Conservation (phyloP, 2,888 invertebrate genomes). For the Antheraea yamamai region DNA sequence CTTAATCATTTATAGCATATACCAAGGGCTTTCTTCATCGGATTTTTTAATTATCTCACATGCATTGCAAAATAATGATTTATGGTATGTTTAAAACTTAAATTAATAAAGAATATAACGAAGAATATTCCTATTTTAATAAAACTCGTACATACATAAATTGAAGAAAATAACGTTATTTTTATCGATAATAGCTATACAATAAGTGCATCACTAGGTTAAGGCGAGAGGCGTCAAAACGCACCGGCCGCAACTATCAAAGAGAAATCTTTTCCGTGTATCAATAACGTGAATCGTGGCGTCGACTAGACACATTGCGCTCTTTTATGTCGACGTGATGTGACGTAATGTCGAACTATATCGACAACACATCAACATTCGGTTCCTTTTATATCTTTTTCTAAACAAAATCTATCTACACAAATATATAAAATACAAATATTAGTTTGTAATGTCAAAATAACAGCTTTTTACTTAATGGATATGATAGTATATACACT, state of each 20-base stretch:
- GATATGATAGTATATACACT: no score
- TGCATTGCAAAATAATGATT: no score
- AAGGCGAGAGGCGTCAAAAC: constrained; percentile 70
- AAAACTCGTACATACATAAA: not conserved
- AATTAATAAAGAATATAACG: not conserved
- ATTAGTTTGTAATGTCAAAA: no score
- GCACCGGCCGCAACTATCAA: constrained; percentile 80
- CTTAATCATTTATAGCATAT: no score
- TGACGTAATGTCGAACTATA: constrained; percentile 24
- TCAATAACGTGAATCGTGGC: constrained; percentile 71
- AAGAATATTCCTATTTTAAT: not conserved
- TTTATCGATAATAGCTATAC: constrained; percentile 21
- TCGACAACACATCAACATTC: constrained; percentile 12
- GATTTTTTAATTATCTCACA: no score
- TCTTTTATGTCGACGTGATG: constrained; percentile 55
- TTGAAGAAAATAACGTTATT: not conserved
- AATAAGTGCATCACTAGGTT: constrained; percentile 33
- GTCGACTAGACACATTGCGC: constrained; percentile 68
- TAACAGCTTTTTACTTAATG: no score
- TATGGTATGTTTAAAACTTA: not conserved
- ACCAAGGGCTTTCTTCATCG: no score
- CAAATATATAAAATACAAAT: no score
- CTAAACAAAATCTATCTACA: not conserved
- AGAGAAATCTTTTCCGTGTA: constrained; percentile 83
- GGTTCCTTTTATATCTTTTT: not conserved